Base-by-base conservation (phyloP, 2,888 invertebrate species). In the Rhodophaea formosa region DNA sequence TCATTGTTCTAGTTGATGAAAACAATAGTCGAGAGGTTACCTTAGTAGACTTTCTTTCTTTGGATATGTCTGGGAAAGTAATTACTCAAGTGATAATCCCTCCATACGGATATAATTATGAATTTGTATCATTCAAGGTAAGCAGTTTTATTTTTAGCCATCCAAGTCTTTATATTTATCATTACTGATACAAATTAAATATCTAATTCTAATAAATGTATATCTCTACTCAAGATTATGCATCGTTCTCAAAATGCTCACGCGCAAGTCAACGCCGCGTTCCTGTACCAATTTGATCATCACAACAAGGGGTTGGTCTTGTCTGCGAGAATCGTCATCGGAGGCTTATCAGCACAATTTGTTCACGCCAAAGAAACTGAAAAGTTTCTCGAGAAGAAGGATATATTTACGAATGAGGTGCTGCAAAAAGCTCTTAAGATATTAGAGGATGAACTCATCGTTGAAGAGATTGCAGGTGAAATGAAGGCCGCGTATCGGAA, bases 241-340 rank as follows among this genome's bases (percentile, higher is more conserved):
- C 93, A 94, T 1, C 86, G 95, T 58, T 92, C 94, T 1, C 95
- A 95, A 83, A 95, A 95, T 70, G 93, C 95, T 0, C 95, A 95
- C 67, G 96, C 96, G 0, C 93, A 94, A 70, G 94, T 96, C 0
- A 95, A 96, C 68, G 95, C 95, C 15, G 96, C 93, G 3, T 96
- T 96, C 74, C 80, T 94, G 0, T 92, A 95, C 59, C 91, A 93
- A 72, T 75, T 95, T 47, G 77, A 91, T 56, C 30, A 62, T 7
- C 59, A 69, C 0, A 55, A 77, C 0, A 59, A 63, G 29, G 72
- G 76, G 10, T 42, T 72, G 5, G 70, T 93, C 0, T 62, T 77
- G 17, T 83, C 84, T n/a, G 93, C 94, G 1, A 81, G 88, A 51
- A 92, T 95, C n/a, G 93, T 94, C 0, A 93, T 91, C 53, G 94